Percentiles rank a stretch among this genome's conserved stretches.
Conservation (phyloP, 2,888 invertebrate species). For the Scaptomyza cyrtandrae region DNA sequence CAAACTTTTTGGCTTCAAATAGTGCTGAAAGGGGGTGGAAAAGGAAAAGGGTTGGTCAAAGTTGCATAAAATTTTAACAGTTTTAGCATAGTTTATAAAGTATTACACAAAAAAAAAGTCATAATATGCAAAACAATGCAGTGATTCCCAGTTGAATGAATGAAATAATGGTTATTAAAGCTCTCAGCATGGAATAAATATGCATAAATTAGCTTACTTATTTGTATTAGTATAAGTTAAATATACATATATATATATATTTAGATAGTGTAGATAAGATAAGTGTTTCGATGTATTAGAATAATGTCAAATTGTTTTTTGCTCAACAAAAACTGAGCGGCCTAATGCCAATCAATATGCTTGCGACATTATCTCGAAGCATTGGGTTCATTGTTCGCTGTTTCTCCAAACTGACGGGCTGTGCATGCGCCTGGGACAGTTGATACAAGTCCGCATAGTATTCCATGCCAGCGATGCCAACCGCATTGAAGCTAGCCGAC, state of each 20-base stretch:
- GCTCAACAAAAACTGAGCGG: conserved; percentile 84
- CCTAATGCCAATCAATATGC: conserved; percentile 82
- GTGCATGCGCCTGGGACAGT: conserved; percentile 87
- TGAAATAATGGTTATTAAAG: background rate
- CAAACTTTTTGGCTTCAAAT: conserved; percentile 14
- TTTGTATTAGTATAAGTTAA: no score
- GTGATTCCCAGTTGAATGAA: background rate
- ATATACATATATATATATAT: no score
- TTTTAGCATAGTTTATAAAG: background rate
- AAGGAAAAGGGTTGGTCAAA: background rate
- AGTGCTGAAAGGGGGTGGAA: background rate
- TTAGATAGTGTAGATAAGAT: no score
- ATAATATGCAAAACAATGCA: background rate
- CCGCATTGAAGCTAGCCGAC: conserved; percentile 88
- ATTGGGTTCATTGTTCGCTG: conserved; percentile 82
- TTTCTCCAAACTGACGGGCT: conserved; percentile 80
- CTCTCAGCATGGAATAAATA: no score
- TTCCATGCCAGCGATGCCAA: conserved; percentile 83
- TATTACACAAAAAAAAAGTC: background rate
- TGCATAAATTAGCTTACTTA: no score
- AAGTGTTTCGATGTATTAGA: no score
- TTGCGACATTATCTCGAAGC: conserved; percentile 82
- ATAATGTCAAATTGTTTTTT: background rate
- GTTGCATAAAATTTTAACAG: background rate
- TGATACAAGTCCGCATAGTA: conserved; percentile 91